phyloP scores from a whole-genome alignment of 2,113 vertebrate species.

The Chloropsis hardwickii region DNA sequence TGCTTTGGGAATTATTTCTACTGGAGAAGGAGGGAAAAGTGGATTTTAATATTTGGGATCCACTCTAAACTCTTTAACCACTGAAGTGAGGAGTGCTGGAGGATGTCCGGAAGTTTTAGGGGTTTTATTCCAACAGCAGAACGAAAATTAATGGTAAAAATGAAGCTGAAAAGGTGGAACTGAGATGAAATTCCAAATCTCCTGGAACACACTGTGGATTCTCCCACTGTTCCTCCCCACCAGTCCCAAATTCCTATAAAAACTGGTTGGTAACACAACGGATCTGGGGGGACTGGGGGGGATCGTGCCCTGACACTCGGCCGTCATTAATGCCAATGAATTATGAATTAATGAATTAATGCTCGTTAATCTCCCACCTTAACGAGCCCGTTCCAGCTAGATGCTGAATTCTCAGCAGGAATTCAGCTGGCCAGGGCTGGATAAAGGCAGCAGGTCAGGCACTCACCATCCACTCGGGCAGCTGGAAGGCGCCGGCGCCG shows the following conservation, averaged over 20 bases:
- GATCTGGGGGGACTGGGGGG: neutral
- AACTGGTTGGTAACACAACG: rapidly evolving
- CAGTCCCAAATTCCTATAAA: neutral
- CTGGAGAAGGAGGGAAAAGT: neutral
- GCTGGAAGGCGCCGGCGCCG: constrained; percentile 44
- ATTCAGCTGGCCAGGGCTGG: neutral
- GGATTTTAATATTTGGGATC: neutral
- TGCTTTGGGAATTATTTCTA: neutral
- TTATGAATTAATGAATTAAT: no score
- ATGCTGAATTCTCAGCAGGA: neutral
- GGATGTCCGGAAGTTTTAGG: rapidly evolving
- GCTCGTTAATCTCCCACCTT: neutral
- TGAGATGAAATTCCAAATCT: neutral
- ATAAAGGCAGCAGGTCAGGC: rapidly evolving
- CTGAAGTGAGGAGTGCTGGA: rapidly evolving
- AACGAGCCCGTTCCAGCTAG: neutral
- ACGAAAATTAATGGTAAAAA: rapidly evolving
- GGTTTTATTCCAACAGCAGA: neutral
- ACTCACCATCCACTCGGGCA: constrained; percentile 80
- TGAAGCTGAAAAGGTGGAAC: neutral
- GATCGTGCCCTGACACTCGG: rapidly evolving
- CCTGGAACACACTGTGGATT: rapidly evolving
- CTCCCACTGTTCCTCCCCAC: neutral
- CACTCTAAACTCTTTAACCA: neutral
- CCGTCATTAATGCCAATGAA: no score